Evolutionary conservation across 2,888 invertebrate genomes (phyloP), one percentile per base, ranked within the genome.

Genomic region (Caenorhabditis sp.): DNA sequence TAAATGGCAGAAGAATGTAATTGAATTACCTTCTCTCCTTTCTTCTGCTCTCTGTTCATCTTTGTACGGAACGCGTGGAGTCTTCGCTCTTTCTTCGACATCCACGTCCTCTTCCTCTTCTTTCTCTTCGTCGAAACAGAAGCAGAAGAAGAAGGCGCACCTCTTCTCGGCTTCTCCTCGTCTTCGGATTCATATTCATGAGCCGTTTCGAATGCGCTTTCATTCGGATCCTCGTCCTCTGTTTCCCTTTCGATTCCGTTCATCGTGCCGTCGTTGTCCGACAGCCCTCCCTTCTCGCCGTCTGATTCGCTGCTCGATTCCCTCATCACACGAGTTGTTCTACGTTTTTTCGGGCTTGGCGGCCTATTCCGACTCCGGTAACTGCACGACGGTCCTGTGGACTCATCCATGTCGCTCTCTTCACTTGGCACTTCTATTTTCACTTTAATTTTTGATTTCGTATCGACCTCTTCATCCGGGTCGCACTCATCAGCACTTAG

Each of bases 31-130:
- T 43, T 62, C 30, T 68, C 68, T 11, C 24, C 45, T 15, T 32
- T 46, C n/a, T 66, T 62, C 27, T 58, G 39, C n/a, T 77, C 72
- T 35, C 63, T 45, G n/a, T 66, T 75, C 66, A 71, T 74, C 22
- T 68, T 79, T 17, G 48, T 39, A 4, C 41, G 24, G 45, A 68
- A 79, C 0, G 52, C 71, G 1, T 37, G 41, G 43, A 76, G 41
- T 46, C 75, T 55, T 45, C 78, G 50, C 2, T 68, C 50, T 32
- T 79, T 72, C 30, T 74, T 78, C 11, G 58, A 46, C 24, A 27
- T n/a, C 30, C n/a, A 35, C 24, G 15, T 39, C n/a, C 39, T 58
- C 53, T 56, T 79, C 30, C 56, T 61, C 52, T 48, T 72, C 17
- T 52, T 43, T 52, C 45, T 27, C 37, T 15, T 56, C 1, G 39